These are phyloP conservation scores for Zaprionus ghesquierei DNA, from an alignment of 1,140 invertebrate genomes.

Conservation along the genomic window DNA sequence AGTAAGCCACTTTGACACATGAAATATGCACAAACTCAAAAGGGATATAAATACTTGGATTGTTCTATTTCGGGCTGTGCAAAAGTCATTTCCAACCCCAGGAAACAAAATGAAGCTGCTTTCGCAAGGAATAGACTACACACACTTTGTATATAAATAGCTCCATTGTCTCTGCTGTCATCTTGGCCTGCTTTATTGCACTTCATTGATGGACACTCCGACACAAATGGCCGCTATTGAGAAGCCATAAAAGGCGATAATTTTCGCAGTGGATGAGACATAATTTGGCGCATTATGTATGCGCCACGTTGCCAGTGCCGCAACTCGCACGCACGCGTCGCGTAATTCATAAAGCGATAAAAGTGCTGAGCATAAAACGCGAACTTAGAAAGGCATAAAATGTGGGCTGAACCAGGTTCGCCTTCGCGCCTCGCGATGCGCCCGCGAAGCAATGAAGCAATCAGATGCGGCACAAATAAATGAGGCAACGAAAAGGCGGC, in stretches of 20 bases:
- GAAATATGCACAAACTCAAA: background rate
- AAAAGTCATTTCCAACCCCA: background rate
- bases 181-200: conserved; percentile 64
- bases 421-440: background rate
- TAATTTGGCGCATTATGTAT: conserved; percentile 54
- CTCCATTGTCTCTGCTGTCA: background rate
- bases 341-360: conserved; percentile 77
- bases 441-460: conserved; percentile 66
- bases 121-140: background rate
- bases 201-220: conserved; percentile 59
- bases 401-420: conserved; percentile 19
- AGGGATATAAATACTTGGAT: background rate
- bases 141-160: background rate
- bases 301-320: conserved; percentile 48
- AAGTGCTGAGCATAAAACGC: conserved; percentile 59
- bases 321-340: conserved; percentile 22
- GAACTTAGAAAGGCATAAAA: conserved; percentile 62
- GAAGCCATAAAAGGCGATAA: conserved; percentile 56
- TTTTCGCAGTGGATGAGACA: conserved; percentile 9
- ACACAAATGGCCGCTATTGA: conserved; percentile 48
- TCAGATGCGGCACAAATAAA: conserved; percentile 43
- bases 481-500: conserved; percentile 32
- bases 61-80: background rate
- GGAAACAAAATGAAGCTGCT: too few relatives aligned
- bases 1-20: background rate